Evolutionary conservation across 2,888 invertebrate species (phyloP).

Genomic region (Camptogramma bilineatum): DNA sequence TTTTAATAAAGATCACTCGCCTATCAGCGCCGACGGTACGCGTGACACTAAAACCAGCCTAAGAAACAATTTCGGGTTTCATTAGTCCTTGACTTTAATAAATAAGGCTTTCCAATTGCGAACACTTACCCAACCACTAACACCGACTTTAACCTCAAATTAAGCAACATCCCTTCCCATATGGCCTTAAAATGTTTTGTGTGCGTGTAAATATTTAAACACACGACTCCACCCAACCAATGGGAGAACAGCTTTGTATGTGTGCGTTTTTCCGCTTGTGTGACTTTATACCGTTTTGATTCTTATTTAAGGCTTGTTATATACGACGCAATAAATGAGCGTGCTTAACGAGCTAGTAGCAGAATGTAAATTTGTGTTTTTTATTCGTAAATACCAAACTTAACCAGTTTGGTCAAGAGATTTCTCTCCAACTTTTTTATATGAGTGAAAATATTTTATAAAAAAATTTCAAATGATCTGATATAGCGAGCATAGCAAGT

Average conservation of each 20-base stretch:
- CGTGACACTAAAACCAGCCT: too few species aligned
- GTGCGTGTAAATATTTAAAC: constrained; percentile 53
- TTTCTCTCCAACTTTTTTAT: constrained; percentile 12
- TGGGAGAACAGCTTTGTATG: constrained; percentile 39
- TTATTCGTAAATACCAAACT: constrained; percentile 21
- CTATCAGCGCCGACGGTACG: too few species aligned
- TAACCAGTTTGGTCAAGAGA: constrained; percentile 14
- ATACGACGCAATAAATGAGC: constrained; percentile 35
- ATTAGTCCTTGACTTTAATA: constrained; percentile 27
- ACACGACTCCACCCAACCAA: constrained; percentile 43
- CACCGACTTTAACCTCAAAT: constrained; percentile 51
- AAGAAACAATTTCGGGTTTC: constrained; percentile 12
- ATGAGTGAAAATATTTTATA: too few species aligned
- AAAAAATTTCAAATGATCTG: too few species aligned
- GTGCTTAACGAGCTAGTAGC: constrained; percentile 38
- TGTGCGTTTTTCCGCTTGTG: constrained; percentile 41
- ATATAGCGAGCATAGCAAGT: too few species aligned
- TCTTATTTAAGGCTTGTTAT: constrained; percentile 44
- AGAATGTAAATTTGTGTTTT: constrained; percentile 36
- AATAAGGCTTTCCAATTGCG: constrained; percentile 33
- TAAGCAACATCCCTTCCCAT: constrained; percentile 47
- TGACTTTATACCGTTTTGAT: constrained; percentile 41
- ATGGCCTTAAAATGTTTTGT: constrained; percentile 46
- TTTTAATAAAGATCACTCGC: too few species aligned
- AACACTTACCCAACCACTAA: constrained; percentile 49